Base-by-base conservation (phyloP, 2,797 vertebrate genomes). In the Coreius guichenoti region DNA sequence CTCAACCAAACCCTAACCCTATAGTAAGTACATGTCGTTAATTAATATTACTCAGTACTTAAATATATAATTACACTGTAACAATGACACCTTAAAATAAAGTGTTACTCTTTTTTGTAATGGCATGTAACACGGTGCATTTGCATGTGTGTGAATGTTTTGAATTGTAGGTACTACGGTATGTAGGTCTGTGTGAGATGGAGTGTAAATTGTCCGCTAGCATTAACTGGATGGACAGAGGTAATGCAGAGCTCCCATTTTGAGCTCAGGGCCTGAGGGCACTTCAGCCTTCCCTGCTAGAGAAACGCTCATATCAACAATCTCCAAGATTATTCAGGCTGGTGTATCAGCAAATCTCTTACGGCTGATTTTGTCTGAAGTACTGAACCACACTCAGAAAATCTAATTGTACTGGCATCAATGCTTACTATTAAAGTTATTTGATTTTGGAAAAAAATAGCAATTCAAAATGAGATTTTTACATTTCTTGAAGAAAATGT, bases 301-400 rank as follows among this genome's bases (percentile, higher is more conserved):
- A 74, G 29, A 56, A 86, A 74, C 21, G 0, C 31, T 68, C 72
- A 81, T 45, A 70, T 77, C 80, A 72, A 67, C 65, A 49, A 39
- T 78, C 39, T 61, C 23, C 74, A 63, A 26, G 17, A 79, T 69
- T 84, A 84, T 84, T 84, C 17, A 68, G 8, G 36, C 47, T 77
- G 73, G 63, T 78, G 82, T 69, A 31, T 84, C 82, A 78, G 82
- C 82, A 70, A 56, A 77, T 78, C 49, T 78, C 11, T 39, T 39
- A 68, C 61, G 77, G 82, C 36, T 68, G 82, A 69, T 21, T 67
- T 58, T 39, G 21, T 68, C 47, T 70, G 49, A 78, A 78, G 36
- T 17, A 31, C 78, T 74, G 23, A 33, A 63, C 26, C 31, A 43
- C 74, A 77, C 23, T 77, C n/a, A 70, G 45, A 84, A 47, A 68